Percentiles rank a stretch among this genome's conserved stretches.
Conservation (phyloP, 2,113 vertebrate genomes). For the Indicator maculatus region DNA sequence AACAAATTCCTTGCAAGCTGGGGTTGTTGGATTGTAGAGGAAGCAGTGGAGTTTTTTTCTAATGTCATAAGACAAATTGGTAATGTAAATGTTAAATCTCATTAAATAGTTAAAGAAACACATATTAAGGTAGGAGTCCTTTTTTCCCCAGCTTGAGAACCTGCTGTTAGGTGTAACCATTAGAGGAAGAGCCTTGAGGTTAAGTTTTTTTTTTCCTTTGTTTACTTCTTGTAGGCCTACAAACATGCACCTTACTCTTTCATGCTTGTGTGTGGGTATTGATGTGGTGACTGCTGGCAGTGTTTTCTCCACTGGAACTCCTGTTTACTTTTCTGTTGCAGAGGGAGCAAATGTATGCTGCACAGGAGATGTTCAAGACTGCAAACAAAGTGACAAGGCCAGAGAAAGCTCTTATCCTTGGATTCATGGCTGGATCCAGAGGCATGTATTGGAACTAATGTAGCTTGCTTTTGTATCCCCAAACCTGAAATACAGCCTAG, state of each 20-base stretch:
- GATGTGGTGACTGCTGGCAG: background rate
- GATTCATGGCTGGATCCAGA: slow-evolving; percentile 99
- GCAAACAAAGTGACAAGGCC: slow-evolving; percentile 98
- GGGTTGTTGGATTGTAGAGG: background rate
- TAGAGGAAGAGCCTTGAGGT: background rate
- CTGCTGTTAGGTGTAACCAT: background rate
- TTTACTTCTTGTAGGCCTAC: background rate
- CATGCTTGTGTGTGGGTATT: background rate
- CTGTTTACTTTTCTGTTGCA: slow-evolving; percentile 47
- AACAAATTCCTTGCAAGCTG: background rate
- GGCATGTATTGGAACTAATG: slow-evolving; percentile 71
- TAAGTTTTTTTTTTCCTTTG: background rate
- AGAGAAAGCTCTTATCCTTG: slow-evolving; percentile 97
- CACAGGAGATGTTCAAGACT: slow-evolving; percentile 99
- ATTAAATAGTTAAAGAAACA: no score
- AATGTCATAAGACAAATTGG: background rate
- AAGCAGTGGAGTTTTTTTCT: background rate
- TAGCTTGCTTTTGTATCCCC: background rate
- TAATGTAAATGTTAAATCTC: background rate
- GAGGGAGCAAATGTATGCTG: slow-evolving; percentile 97
- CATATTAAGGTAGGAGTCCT: background rate
- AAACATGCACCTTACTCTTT: background rate
- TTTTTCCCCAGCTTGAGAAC: background rate
- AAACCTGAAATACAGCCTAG: background rate
- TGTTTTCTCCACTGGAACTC: background rate